Percentiles rank a stretch among this genome's conserved stretches.
phyloP scores from a whole-genome alignment of 2,797 vertebrate species.

The Xenops minutus region DNA sequence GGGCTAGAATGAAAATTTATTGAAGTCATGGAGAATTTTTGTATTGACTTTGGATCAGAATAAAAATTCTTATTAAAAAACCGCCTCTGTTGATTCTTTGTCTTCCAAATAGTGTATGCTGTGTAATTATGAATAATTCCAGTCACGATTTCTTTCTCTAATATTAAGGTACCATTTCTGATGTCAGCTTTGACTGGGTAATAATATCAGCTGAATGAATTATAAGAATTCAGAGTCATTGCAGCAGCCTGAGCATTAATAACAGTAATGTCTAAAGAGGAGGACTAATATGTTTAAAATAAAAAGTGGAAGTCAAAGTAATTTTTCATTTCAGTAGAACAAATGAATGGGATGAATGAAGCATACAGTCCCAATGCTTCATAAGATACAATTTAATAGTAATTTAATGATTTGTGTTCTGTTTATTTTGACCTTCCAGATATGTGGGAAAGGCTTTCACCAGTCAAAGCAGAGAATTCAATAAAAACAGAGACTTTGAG shows the following conservation, averaged over 20 bases:
- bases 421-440: conserved; percentile 27
- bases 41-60: background rate
- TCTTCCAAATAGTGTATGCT: background rate
- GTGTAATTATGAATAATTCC: conserved; percentile 49
- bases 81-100: background rate
- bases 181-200: conserved; percentile 41
- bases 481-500: background rate
- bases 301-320: conserved; percentile 28
- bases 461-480: background rate
- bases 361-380: background rate
- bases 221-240: conserved; percentile 54
- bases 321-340: conserved; percentile 39
- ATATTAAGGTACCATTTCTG: conserved; percentile 42
- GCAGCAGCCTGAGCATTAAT: conserved; percentile 27
- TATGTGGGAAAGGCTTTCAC: background rate
- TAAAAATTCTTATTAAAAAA: conserved; percentile 12
- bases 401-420: background rate
- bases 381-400: conserved; percentile 1
- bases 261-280: conserved; percentile 36
- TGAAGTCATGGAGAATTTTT: background rate
- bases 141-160: conserved; percentile 17
- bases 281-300: conserved; percentile 30
- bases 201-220: conserved; percentile 39
- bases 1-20: background rate
- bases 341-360: background rate